A percentile compares a stretch with the other conserved stretches of the same genome.
These are phyloP conservation scores for Drosophila imparisetae DNA, from an alignment of 2,888 invertebrate species.

Conservation along the genomic window DNA sequence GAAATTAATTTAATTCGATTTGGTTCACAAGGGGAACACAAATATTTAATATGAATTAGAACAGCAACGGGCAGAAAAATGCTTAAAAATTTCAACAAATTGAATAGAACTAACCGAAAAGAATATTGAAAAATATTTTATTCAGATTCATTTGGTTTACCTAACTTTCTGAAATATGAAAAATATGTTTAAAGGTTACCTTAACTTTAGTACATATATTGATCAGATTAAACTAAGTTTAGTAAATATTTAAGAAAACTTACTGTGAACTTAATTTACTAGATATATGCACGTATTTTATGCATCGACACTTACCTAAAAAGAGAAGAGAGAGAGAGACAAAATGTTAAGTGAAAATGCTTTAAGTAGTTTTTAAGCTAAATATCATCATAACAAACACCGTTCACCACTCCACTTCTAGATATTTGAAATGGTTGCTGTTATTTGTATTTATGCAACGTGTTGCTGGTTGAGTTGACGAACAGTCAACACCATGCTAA, in stretches of 20 bases:
- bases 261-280: conserved; percentile 63
- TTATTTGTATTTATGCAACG: conserved; percentile 61
- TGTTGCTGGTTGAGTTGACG: conserved; percentile 45
- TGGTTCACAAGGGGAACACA: conserved; percentile 20
- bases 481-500: conserved; percentile 34
- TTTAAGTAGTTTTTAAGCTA: conserved; percentile 8
- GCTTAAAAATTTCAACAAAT: conserved; percentile 16
- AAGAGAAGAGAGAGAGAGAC: conserved; percentile 32
- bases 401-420: neutral
- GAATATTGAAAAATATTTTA: neutral
- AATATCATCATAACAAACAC: neutral
- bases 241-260: conserved; percentile 56
- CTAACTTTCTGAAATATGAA: neutral
- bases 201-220: neutral
- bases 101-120: conserved; percentile 20
- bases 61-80: conserved; percentile 11
- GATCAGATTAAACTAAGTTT: conserved; percentile 19
- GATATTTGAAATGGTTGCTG: conserved; percentile 33
- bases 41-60: conserved; percentile 8
- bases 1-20: conserved; percentile 54
- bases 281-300: conserved; percentile 3
- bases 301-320: conserved; percentile 59
- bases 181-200: neutral
- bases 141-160: neutral
- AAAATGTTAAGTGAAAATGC: conserved; percentile 10